Percentiles rank a stretch among this genome's conserved stretches.
These are phyloP conservation scores for Epinotia brunnichana DNA, from an alignment of 2,888 invertebrate genomes.

Conservation along the genomic window DNA sequence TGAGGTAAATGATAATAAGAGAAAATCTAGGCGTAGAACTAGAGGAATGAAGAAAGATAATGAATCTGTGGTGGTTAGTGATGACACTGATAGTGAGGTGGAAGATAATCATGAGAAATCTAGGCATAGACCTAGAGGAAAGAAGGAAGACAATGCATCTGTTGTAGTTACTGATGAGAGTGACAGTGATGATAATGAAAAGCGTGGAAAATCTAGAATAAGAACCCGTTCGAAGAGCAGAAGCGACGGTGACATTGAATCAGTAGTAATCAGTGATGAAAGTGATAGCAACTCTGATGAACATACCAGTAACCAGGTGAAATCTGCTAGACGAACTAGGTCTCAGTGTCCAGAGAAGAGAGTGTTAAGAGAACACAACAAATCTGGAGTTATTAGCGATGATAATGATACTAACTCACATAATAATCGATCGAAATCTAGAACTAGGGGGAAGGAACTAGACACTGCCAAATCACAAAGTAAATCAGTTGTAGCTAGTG, in stretches of 20 bases:
- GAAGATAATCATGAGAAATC: neutral
- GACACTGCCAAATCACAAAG: neutral
- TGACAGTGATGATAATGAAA: slow-evolving; percentile 1
- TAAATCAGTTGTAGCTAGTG: neutral
- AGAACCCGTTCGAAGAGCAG: neutral
- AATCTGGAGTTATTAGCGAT: slow-evolving; percentile 14
- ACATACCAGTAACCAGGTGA: neutral
- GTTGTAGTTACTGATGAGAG: slow-evolving; percentile 5
- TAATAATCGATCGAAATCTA: neutral
- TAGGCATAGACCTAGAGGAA: neutral
- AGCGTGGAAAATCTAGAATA: neutral
- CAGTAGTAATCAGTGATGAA: slow-evolving; percentile 14
- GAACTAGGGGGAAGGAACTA: neutral
- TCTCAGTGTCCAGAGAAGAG: slow-evolving; percentile 9
- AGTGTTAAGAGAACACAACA: neutral
- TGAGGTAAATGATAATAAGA: neutral
- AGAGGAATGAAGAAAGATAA: neutral
- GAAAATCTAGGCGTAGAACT: neutral
- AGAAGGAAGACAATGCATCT: neutral
- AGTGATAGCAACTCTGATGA: neutral
- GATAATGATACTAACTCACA: neutral
- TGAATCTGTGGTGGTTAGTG: slow-evolving; percentile 10
- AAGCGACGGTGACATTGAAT: neutral
- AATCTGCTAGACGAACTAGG: slow-evolving; percentile 11
- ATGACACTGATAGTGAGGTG: neutral